A percentile compares a stretch with the other conserved stretches of the same genome.
Evolutionary conservation across 2,797 vertebrate species (phyloP).

Genomic region (Gobionotothen gibberifrons): DNA sequence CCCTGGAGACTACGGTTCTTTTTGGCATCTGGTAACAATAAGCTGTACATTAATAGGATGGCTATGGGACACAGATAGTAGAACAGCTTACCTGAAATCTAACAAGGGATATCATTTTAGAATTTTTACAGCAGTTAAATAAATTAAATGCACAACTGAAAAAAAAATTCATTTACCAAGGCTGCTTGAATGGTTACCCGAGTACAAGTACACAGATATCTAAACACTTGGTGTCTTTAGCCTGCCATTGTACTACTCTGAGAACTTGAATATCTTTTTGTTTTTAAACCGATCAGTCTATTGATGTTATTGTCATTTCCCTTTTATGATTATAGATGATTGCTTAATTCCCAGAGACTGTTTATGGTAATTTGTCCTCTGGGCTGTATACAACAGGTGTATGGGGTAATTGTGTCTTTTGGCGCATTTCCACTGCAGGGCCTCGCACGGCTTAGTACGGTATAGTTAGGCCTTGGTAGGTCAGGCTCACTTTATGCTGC

Average conservation of each 20-base stretch:
- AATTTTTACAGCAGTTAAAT: background rate
- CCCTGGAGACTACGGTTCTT: conserved; percentile 31
- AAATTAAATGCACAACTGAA: background rate
- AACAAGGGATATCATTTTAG: background rate
- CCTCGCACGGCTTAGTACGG: too few species aligned
- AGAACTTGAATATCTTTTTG: background rate
- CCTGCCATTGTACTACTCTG: background rate
- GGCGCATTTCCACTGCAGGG: too few species aligned
- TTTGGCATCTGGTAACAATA: background rate
- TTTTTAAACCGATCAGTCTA: background rate
- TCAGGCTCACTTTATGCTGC: too few species aligned
- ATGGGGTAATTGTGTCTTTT: background rate
- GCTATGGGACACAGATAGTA: background rate
- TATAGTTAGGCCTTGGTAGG: too few species aligned
- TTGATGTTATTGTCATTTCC: background rate
- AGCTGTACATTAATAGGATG: background rate
- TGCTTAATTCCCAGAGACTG: background rate
- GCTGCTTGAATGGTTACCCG: conserved; percentile 20
- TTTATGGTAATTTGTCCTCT: conserved; percentile 5
- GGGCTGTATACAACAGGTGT: conserved; percentile 2
- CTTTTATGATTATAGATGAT: too few species aligned
- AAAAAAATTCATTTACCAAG: background rate
- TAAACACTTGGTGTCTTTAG: background rate
- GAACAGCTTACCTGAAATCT: conserved; percentile 7
- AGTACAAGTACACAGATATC: background rate